These are phyloP conservation scores for Odocoileus hemionus DNA, from an alignment of 2,113 vertebrate genomes.

Conservation along the genomic window DNA sequence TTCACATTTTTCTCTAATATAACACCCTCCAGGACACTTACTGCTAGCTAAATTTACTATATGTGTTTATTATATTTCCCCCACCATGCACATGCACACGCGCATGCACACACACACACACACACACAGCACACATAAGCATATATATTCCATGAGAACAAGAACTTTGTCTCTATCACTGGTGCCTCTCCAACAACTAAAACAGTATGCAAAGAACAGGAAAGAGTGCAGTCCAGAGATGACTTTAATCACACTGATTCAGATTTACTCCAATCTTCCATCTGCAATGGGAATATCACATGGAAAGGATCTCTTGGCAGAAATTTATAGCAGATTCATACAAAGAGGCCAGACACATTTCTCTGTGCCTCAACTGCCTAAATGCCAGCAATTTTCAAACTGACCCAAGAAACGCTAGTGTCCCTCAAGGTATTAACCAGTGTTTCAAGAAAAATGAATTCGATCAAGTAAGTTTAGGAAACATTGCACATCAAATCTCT, in stretches of 20 bases:
- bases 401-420: neutral
- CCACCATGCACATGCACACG: neutral
- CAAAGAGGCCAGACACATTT: neutral
- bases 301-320: neutral
- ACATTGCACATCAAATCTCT: conserved; percentile 14
- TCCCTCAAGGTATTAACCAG: conserved; percentile 11
- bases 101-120: neutral
- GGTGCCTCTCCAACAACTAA: neutral
- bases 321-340: conserved; percentile 9
- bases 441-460: neutral
- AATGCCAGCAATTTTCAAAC: neutral
- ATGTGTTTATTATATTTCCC: neutral
- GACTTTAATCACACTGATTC: neutral
- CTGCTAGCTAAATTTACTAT: neutral
- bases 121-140: neutral
- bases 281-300: neutral
- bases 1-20: neutral
- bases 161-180: conserved; percentile 1
- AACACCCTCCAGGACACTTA: neutral
- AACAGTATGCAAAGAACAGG: conserved; percentile 13
- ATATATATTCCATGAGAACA: neutral
- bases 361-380: neutral
- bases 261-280: neutral
- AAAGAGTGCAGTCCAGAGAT: neutral
- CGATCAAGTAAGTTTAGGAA: conserved; percentile 21